A percentile compares a stretch with the other conserved stretches of the same genome.
Conservation (phyloP, 2,888 invertebrate species). For the Melinaea menophilus region DNA sequence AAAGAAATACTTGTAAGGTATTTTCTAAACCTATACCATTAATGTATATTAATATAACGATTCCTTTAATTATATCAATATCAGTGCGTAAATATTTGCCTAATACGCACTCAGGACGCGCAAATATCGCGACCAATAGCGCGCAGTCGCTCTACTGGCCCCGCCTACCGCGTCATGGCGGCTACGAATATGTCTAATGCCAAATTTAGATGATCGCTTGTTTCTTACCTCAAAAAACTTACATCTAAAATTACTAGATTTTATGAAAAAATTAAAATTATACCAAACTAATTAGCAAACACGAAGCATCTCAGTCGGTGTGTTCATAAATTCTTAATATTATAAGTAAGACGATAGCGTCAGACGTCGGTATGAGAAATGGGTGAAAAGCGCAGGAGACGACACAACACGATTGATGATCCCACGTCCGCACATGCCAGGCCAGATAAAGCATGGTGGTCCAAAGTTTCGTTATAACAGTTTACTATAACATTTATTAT, state of each 20-base stretch:
- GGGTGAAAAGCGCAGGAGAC: slow-evolving; percentile 44
- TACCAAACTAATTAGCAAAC: slow-evolving; percentile 36
- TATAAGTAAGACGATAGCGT: slow-evolving; percentile 38
- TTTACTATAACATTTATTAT: slow-evolving; percentile 14
- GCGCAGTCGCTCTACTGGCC: slow-evolving; percentile 49
- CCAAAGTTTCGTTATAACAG: slow-evolving; percentile 45
- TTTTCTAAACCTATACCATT: background rate
- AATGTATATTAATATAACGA: background rate
- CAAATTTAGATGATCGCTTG: slow-evolving; percentile 61
- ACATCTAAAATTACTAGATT: slow-evolving; percentile 7
- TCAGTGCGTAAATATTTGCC: slow-evolving; percentile 3
- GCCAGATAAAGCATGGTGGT: slow-evolving; percentile 57
- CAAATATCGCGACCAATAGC: slow-evolving; percentile 63
- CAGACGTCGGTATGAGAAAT: slow-evolving; percentile 45
- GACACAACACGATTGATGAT: slow-evolving; percentile 58
- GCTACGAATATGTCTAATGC: slow-evolving; percentile 61
- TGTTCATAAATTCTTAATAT: slow-evolving; percentile 37
- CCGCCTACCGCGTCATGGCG: slow-evolving; percentile 71
- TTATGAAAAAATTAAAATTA: background rate
- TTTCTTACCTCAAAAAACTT: slow-evolving; percentile 14
- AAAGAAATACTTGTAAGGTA: too few relatives aligned
- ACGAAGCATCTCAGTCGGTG: slow-evolving; percentile 38
- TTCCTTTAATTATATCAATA: background rate
- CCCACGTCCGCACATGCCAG: slow-evolving; percentile 41
- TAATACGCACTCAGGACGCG: slow-evolving; percentile 42